phyloP scores from a whole-genome alignment of 2,888 invertebrate species.

The Macaria liturata region DNA sequence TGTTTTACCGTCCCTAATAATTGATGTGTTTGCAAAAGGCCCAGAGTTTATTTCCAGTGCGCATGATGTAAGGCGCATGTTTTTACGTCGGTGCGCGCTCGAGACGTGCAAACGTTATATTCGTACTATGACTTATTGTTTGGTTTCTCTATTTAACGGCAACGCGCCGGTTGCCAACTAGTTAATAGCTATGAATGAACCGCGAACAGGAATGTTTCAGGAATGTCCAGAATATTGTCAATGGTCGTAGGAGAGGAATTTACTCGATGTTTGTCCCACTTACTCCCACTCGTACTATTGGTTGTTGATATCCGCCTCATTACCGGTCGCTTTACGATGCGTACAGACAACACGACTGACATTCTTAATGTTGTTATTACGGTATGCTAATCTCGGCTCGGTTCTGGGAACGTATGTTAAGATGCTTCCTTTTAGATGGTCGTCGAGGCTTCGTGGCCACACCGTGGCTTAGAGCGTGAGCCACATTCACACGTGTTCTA shows the following conservation, averaged over 20 bases:
- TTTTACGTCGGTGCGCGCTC: conserved; percentile 38
- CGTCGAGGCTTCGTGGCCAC: conserved; percentile 35
- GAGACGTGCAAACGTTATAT: conserved; percentile 38
- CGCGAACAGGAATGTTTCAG: conserved; percentile 13
- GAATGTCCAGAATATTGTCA: conserved; percentile 24
- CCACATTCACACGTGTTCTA: conserved; percentile 44
- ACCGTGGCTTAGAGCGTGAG: conserved; percentile 38
- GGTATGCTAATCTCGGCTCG: conserved; percentile 15
- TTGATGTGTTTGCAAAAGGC: conserved; percentile 44
- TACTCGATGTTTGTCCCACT: conserved; percentile 17
- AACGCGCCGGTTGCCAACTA: conserved; percentile 28
- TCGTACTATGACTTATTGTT: conserved; percentile 35
- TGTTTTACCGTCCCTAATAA: conserved; percentile 27
- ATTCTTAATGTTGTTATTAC: conserved; percentile 16
- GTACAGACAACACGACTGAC: conserved; percentile 5
- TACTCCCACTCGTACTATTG: conserved; percentile 17
- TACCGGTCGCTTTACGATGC: conserved; percentile 5
- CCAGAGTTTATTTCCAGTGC: conserved; percentile 42
- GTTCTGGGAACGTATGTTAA: conserved; percentile 11
- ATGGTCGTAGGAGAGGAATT: conserved; percentile 25
- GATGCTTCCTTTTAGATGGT: conserved; percentile 14
- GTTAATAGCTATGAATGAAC: conserved; percentile 33
- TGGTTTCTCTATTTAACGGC: conserved; percentile 30
- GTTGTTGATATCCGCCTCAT: conserved; percentile 14
- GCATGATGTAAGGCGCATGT: conserved; percentile 43